Percentiles rank a stretch among this genome's conserved stretches.
Conservation (phyloP, 1,140 invertebrate genomes). For the Panulirus ornatus region DNA sequence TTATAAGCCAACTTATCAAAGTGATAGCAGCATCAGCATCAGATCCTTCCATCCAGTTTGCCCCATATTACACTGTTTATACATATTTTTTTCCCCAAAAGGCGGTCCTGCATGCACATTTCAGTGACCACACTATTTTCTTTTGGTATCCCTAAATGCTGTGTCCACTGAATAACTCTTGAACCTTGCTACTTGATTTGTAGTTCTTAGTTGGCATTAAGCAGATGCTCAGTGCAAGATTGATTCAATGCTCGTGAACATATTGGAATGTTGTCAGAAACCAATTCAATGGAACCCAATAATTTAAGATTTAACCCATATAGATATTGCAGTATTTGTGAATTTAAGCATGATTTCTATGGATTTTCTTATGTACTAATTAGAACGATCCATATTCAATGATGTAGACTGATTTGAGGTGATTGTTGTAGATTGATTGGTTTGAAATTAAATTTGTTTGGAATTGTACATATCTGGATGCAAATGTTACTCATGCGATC, state of each 20-base stretch:
- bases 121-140: slow-evolving; percentile 73
- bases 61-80: slow-evolving; percentile 67
- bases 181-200: slow-evolving; percentile 72
- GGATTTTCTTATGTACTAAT: slow-evolving; percentile 73
- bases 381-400: slow-evolving; percentile 69
- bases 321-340: slow-evolving; percentile 71
- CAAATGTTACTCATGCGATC: slow-evolving; percentile 57
- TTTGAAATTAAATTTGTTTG: slow-evolving; percentile 58
- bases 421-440: slow-evolving; percentile 70
- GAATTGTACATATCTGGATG: slow-evolving; percentile 67
- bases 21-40: slow-evolving; percentile 58
- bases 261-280: slow-evolving; percentile 73
- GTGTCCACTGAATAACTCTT: slow-evolving; percentile 73
- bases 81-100: slow-evolving; percentile 69
- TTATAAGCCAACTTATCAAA: slow-evolving; percentile 49
- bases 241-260: slow-evolving; percentile 68
- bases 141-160: slow-evolving; percentile 73
- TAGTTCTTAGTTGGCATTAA: slow-evolving; percentile 73
- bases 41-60: slow-evolving; percentile 71
- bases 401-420: slow-evolving; percentile 66
- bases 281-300: slow-evolving; percentile 72
- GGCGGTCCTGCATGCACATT: slow-evolving; percentile 71
- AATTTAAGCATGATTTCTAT: slow-evolving; percentile 72
- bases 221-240: slow-evolving; percentile 72
- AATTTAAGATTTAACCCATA: slow-evolving; percentile 71